Percentiles rank a stretch among this genome's conserved stretches.
phyloP scores from a whole-genome alignment of 2,797 vertebrate species.

The Oreortyx pictus region DNA sequence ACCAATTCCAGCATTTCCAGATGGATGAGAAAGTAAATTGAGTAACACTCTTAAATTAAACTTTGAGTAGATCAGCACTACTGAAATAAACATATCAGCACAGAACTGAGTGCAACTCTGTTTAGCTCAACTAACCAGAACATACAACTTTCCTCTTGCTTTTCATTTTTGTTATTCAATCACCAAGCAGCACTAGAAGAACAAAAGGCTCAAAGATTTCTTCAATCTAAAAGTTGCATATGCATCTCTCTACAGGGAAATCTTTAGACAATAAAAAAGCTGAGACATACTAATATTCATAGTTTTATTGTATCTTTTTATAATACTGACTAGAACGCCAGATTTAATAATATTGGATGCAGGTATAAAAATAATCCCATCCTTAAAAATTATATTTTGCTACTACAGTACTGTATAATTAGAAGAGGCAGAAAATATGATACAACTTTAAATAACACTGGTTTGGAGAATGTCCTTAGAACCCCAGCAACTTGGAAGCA shows the following conservation, averaged over 20 bases:
- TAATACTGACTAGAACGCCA: slow-evolving; percentile 86
- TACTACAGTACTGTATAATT: slow-evolving; percentile 82
- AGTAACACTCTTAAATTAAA: neutral
- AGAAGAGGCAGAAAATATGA: slow-evolving; percentile 77
- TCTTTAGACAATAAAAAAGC: slow-evolving; percentile 46
- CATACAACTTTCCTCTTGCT: neutral
- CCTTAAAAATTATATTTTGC: slow-evolving; percentile 81
- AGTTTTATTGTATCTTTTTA: slow-evolving; percentile 81
- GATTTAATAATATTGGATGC: slow-evolving; percentile 76
- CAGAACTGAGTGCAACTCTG: neutral
- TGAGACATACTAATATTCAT: slow-evolving; percentile 60
- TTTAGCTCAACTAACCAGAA: neutral
- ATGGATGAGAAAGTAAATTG: neutral
- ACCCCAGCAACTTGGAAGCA: slow-evolving; percentile 53
- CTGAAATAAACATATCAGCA: neutral
- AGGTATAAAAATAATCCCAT: slow-evolving; percentile 85
- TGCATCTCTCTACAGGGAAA: neutral
- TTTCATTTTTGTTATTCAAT: neutral
- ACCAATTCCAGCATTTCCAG: neutral
- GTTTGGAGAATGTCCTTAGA: slow-evolving; percentile 67
- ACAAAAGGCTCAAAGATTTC: neutral
- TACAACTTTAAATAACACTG: slow-evolving; percentile 84
- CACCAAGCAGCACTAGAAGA: neutral
- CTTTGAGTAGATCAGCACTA: neutral
- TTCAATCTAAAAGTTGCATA: neutral